Conservation (phyloP, 2,113 vertebrate genomes). For the Xiphophorus maculatus region DNA sequence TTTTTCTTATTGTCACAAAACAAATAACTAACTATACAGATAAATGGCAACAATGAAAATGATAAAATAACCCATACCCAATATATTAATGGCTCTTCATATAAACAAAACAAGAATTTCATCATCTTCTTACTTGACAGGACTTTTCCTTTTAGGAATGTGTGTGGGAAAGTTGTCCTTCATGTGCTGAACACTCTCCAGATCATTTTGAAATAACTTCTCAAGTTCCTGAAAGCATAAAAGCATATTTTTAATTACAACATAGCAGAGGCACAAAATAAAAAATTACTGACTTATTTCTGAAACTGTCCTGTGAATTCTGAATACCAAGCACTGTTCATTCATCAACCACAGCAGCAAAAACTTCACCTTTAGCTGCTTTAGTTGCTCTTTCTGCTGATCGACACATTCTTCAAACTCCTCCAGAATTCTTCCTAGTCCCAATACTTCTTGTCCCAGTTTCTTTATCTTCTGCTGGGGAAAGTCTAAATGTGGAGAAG, state of each 20-base stretch:
- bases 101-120: not conserved
- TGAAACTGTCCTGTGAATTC: not conserved
- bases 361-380: conserved; percentile 70
- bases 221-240: conserved; percentile 71
- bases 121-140: conserved; percentile 49
- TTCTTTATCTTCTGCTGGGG: conserved; percentile 71
- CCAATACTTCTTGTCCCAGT: conserved; percentile 68
- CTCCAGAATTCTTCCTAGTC: conserved; percentile 65
- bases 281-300: not conserved
- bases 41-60: too few species aligned
- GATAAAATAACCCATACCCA: too few species aligned
- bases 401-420: conserved; percentile 70
- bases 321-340: too few species aligned
- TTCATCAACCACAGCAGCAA: not conserved
- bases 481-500: conserved; percentile 56
- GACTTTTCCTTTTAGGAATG: conserved; percentile 64
- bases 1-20: too few species aligned
- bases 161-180: conserved; percentile 74
- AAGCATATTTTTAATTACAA: too few species aligned
- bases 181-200: conserved; percentile 65
- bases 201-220: conserved; percentile 51
- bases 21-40: too few species aligned
- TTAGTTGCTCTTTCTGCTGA: conserved; percentile 67
- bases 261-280: too few species aligned
- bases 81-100: too few species aligned